phyloP scores from a whole-genome alignment of 2,888 invertebrate genomes.

The Eristalis pertinax region DNA sequence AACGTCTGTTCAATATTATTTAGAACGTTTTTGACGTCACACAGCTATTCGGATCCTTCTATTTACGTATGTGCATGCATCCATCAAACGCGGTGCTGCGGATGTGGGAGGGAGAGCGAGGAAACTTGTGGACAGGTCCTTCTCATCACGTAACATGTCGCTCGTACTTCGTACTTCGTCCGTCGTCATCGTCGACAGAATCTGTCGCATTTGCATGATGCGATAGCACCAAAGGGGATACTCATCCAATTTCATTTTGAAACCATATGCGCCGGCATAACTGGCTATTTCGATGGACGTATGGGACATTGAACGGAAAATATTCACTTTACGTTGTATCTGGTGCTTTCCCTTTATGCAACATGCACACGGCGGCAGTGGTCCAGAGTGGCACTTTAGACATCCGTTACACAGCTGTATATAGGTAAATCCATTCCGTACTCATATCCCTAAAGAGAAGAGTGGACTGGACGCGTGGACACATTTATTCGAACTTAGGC shows the following conservation, averaged over 20 bases:
- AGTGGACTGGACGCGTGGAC: neutral
- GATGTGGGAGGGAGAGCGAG: neutral
- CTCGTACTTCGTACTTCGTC: slow-evolving; percentile 34
- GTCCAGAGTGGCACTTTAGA: neutral
- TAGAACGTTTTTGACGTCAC: slow-evolving; percentile 47
- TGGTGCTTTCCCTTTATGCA: slow-evolving; percentile 15
- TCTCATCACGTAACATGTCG: slow-evolving; percentile 30
- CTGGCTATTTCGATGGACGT: slow-evolving; percentile 43
- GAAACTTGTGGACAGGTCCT: slow-evolving; percentile 40
- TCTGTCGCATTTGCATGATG: slow-evolving; percentile 62
- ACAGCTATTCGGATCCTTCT: neutral
- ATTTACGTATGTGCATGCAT: slow-evolving; percentile 13
- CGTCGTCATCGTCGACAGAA: slow-evolving; percentile 43
- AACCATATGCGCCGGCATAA: slow-evolving; percentile 35
- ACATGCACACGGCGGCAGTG: slow-evolving; percentile 35
- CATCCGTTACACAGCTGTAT: slow-evolving; percentile 22
- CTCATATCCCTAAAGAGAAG: slow-evolving; percentile 9
- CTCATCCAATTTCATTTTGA: slow-evolving; percentile 61
- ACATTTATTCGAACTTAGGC: slow-evolving; percentile 35
- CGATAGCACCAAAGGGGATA: slow-evolving; percentile 49
- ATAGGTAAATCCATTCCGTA: slow-evolving; percentile 14
- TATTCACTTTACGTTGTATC: slow-evolving; percentile 44
- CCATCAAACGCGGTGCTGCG: neutral
- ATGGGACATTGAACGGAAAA: slow-evolving; percentile 36
- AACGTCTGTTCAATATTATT: slow-evolving; percentile 37